phyloP scores from a whole-genome alignment of 2,888 invertebrate genomes.

The Tenthredo livida region DNA sequence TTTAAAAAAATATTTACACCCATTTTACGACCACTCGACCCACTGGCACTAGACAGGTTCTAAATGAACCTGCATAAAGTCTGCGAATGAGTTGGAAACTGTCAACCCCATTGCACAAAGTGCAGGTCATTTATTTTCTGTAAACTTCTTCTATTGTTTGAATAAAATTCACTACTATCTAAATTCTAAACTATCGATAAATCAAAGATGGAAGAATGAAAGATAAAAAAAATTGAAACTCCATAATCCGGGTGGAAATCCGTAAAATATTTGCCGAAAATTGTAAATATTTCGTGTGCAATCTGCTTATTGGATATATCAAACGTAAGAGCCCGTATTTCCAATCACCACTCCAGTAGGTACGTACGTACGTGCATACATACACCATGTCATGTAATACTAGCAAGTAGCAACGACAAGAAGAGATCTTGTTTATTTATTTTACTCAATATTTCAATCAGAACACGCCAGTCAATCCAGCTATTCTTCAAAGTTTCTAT shows the following conservation, averaged over 20 bases:
- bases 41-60: not conserved
- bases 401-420: not conserved
- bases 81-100: no score
- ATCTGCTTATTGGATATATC: not conserved
- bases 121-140: no score
- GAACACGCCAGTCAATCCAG: not conserved
- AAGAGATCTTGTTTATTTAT: slow-evolving; percentile 3
- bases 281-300: no score
- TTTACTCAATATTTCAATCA: slow-evolving; percentile 3
- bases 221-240: no score
- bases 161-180: no score
- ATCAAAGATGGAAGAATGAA: no score
- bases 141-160: no score
- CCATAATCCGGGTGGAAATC: no score
- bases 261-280: no score
- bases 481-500: slow-evolving; percentile 3
- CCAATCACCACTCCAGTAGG: not conserved
- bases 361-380: no score
- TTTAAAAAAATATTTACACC: not conserved
- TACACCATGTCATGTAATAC: not conserved
- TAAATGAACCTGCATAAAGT: not conserved
- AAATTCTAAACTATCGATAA: no score
- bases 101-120: no score
- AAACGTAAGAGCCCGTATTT: not conserved
- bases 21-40: not conserved